Evolutionary conservation across 2,113 vertebrate species (phyloP).

Genomic region (Genyomyrus donnyi): DNA sequence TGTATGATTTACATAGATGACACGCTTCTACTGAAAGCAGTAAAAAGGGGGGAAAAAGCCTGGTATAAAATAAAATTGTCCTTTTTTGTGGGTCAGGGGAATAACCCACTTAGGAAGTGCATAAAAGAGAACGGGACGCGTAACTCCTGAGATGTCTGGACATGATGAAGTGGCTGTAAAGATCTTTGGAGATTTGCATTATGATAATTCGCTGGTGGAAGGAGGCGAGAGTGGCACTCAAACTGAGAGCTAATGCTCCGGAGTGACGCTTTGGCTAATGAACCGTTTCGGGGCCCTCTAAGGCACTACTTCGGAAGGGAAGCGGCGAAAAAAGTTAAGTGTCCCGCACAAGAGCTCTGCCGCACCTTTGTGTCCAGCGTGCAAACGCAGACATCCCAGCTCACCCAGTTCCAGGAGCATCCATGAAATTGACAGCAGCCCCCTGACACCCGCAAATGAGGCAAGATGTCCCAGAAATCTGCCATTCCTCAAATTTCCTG

Average conservation of each 20-base stretch:
- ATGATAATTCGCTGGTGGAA: slow-evolving; percentile 3
- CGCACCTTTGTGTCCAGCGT: not conserved
- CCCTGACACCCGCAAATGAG: not conserved
- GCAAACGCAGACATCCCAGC: not conserved
- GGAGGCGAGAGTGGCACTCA: not conserved
- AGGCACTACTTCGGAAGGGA: not conserved
- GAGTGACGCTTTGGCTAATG: not conserved
- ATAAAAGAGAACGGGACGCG: not conserved
- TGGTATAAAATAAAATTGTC: slow-evolving; percentile 9
- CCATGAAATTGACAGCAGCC: not conserved
- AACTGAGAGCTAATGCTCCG: not conserved
- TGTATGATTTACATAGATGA: slow-evolving; percentile 8
- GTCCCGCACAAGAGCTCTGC: not conserved
- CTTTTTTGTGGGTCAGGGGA: slow-evolving; percentile 4
- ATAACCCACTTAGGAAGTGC: not conserved
- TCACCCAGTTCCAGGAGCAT: not conserved
- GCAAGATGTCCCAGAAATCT: not conserved
- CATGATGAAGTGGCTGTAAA: slow-evolving; percentile 15
- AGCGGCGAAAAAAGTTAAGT: not conserved
- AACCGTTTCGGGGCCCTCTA: not conserved
- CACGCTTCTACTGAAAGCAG: not conserved
- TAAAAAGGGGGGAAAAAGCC: not conserved
- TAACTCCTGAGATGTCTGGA: not conserved
- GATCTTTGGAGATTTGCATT: slow-evolving; percentile 9
- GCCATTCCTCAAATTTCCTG: not conserved